Percentiles rank a stretch among this genome's conserved stretches.
Conservation (phyloP, 2,113 vertebrate species). For the Lamprotornis superbus region DNA sequence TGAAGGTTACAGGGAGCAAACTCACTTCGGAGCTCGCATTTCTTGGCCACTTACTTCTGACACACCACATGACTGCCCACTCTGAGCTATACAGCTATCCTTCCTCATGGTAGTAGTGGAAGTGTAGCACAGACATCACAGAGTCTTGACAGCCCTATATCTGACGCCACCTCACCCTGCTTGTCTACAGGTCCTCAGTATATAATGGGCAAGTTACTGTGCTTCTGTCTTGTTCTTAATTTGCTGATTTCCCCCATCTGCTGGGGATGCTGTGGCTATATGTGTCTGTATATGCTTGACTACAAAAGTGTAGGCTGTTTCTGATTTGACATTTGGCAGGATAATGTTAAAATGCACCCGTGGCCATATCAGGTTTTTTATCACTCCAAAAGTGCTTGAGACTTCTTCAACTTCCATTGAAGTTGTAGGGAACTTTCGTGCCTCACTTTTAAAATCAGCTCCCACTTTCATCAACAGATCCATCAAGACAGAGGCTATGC, state of each 20-base stretch:
- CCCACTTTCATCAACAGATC: background rate
- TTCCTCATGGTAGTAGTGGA: background rate
- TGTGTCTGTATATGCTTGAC: background rate
- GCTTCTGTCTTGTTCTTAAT: background rate
- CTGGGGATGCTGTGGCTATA: background rate
- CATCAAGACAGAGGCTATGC: background rate
- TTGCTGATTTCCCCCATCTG: background rate
- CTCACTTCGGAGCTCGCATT: background rate
- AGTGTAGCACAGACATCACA: background rate
- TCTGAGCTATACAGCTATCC: background rate
- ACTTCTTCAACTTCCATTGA: background rate
- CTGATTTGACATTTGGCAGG: background rate
- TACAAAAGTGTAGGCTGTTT: background rate
- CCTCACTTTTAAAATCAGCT: background rate
- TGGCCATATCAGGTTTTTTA: background rate
- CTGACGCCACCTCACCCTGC: background rate
- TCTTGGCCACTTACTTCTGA: background rate
- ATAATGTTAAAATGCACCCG: background rate
- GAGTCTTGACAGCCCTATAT: background rate
- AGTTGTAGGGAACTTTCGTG: fast-evolving
- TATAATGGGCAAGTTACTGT: background rate
- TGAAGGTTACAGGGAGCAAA: background rate
- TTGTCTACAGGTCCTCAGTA: background rate
- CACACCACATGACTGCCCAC: background rate
- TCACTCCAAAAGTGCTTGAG: background rate